A percentile compares a stretch with the other conserved stretches of the same genome.
Evolutionary conservation across 2,888 invertebrate species (phyloP).

Genomic region (Torymus aiolomorphi): DNA sequence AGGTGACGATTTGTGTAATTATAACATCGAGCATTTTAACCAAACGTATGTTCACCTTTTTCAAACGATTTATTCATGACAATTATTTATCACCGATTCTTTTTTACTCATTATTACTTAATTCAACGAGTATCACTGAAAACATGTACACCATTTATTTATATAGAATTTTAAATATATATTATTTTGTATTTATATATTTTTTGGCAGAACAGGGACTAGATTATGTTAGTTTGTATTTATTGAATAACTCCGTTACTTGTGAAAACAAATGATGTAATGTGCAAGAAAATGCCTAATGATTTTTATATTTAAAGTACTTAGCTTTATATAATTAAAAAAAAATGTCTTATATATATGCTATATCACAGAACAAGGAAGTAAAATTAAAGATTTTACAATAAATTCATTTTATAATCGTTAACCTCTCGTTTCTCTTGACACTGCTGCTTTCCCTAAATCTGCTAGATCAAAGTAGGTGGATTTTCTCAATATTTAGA

Average conservation of each 20-base stretch:
- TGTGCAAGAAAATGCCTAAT: neutral
- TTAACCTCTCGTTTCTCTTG: conserved; percentile 35
- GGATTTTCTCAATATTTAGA: conserved; percentile 13
- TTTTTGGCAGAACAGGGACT: conserved; percentile 32
- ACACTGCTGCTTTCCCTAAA: conserved; percentile 44
- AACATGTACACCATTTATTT: neutral
- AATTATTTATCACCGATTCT: conserved; percentile 16
- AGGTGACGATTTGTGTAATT: conserved; percentile 57
- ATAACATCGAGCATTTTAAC: conserved; percentile 47
- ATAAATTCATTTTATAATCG: conserved; percentile 40
- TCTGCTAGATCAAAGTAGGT: conserved; percentile 45
- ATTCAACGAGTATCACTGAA: neutral
- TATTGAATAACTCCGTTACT: neutral
- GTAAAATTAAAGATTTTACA: conserved; percentile 18
- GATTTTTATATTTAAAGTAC: too few relatives aligned
- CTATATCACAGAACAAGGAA: conserved; percentile 20
- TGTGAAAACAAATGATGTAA: conserved; percentile 7
- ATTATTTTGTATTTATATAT: conserved; percentile 3
- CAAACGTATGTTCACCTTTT: conserved; percentile 49
- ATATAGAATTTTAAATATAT: too few relatives aligned
- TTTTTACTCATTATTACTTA: conserved; percentile 16
- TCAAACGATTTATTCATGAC: conserved; percentile 28
- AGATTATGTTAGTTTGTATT: conserved; percentile 1
- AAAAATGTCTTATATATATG: too few relatives aligned
- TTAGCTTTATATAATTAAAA: too few relatives aligned